Conservation (phyloP, 2,888 invertebrate species). For the Altica lythri region DNA sequence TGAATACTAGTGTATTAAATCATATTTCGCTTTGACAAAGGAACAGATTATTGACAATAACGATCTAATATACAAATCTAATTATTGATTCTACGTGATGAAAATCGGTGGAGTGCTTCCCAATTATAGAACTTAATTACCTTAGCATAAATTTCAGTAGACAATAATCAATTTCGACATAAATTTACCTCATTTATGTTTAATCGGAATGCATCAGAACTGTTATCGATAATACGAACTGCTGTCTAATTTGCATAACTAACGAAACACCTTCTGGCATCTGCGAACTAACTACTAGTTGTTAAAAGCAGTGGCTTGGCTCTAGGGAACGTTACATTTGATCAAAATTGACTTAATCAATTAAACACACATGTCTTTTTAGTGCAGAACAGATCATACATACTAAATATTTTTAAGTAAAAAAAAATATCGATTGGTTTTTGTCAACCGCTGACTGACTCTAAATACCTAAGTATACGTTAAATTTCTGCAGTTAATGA, state of each 20-base stretch:
- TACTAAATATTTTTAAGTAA: too few species aligned
- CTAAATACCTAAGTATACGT: too few species aligned
- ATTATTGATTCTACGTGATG: constrained; percentile 12
- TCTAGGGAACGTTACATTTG: too few species aligned
- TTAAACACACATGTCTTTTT: too few species aligned
- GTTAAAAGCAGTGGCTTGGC: too few species aligned
- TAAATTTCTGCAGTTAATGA: too few species aligned
- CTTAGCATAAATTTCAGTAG: constrained; percentile 23
- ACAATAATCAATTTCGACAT: constrained; percentile 23
- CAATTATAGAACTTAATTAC: constrained; percentile 20
- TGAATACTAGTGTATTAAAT: too few species aligned
- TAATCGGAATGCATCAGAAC: constrained; percentile 21
- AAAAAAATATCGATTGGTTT: too few species aligned
- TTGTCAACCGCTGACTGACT: too few species aligned
- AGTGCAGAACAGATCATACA: too few species aligned
- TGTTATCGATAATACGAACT: constrained; percentile 13
- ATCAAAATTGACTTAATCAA: too few species aligned
- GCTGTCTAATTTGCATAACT: constrained; percentile 7
- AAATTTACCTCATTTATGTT: constrained; percentile 22
- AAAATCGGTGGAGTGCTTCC: constrained; percentile 10
- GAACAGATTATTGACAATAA: constrained; percentile 7
- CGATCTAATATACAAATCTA: constrained; percentile 8
- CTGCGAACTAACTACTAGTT: not conserved
- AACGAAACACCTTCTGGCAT: constrained; percentile 14
- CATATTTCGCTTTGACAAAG: too few species aligned